phyloP scores from a whole-genome alignment of 2,113 vertebrate genomes.

The Hucho hucho region DNA sequence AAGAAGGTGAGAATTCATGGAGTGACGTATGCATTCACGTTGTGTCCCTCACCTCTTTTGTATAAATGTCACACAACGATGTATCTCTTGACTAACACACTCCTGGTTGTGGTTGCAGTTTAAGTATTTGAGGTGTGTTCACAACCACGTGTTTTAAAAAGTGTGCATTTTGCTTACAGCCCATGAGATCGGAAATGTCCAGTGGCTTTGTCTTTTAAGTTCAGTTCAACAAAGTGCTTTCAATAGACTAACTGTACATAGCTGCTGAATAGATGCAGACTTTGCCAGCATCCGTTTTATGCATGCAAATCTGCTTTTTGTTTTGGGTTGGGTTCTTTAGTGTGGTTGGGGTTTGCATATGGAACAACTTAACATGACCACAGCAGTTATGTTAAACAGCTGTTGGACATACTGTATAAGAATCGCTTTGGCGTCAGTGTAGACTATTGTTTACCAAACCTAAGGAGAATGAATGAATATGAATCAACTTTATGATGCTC shows the following conservation, averaged over 20 bases:
- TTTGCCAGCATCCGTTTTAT: conserved; percentile 23
- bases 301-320: conserved; percentile 39
- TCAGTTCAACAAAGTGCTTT: neutral
- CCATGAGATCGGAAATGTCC: neutral
- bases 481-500: neutral
- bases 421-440: neutral
- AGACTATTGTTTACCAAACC: conserved; percentile 12
- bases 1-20: neutral
- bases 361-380: conserved; percentile 46
- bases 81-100: neutral
- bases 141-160: neutral
- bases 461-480: conserved; percentile 10
- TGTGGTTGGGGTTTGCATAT: conserved; percentile 60
- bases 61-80: neutral
- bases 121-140: neutral
- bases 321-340: conserved; percentile 1
- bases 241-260: neutral
- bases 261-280: neutral
- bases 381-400: conserved; percentile 52
- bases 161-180: neutral
- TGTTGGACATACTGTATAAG: conserved; percentile 29
- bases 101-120: neutral
- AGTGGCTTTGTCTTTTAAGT: neutral
- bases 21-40: neutral
- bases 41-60: conserved; percentile 6